Conservation (phyloP, 2,888 invertebrate species). For the Trachelus iudaicus region DNA sequence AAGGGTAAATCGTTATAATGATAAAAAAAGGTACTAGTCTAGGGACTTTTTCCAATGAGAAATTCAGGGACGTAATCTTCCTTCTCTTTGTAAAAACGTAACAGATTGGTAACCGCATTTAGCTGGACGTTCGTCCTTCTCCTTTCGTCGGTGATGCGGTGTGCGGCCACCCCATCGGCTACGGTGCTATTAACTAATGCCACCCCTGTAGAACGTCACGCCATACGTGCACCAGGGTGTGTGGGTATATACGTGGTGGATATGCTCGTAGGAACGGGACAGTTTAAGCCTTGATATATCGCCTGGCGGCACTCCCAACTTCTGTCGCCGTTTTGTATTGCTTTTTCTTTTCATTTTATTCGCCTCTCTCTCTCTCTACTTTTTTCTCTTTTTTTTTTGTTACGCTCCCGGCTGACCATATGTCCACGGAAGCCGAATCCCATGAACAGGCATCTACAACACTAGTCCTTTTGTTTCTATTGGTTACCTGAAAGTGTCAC, state of each 20-base stretch:
- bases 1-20: neutral
- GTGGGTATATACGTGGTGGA: conserved; percentile 21
- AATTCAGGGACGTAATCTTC: neutral
- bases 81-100: conserved; percentile 50
- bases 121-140: conserved; percentile 42
- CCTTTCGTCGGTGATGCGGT: neutral
- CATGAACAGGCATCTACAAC: neutral
- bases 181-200: conserved; percentile 64
- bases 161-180: conserved; percentile 4
- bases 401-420: conserved; percentile 52
- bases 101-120: conserved; percentile 66
- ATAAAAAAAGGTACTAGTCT: neutral
- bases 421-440: conserved; percentile 50
- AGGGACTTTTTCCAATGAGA: neutral
- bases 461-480: neutral
- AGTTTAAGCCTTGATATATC: conserved; percentile 67
- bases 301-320: conserved; percentile 65
- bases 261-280: conserved; percentile 42
- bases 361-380: conserved; percentile 22
- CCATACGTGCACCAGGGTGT: conserved; percentile 52
- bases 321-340: conserved; percentile 64
- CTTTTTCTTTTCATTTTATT: conserved; percentile 44
- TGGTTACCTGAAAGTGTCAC: neutral
- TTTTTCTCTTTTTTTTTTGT: conserved; percentile 19
- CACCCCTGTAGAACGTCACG: conserved; percentile 37